A percentile compares a stretch with the other conserved stretches of the same genome.
These are phyloP conservation scores for Dasyurus viverrinus DNA, from an alignment of 2,113 vertebrate genomes.

Conservation along the genomic window DNA sequence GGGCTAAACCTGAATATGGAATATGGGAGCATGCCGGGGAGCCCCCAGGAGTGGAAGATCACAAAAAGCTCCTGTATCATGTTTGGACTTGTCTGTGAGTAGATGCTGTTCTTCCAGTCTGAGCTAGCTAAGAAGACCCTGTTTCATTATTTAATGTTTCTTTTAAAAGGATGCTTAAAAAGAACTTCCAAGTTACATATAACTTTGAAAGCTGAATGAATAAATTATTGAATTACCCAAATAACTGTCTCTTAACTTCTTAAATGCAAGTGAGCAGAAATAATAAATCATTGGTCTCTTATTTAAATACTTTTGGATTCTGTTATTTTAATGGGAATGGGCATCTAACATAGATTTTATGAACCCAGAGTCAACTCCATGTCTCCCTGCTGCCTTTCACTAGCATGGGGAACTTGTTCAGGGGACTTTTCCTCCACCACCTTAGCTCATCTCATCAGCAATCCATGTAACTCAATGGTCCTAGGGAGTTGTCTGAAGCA, in stretches of 20 bases:
- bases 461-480: background rate
- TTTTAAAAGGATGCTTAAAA: background rate
- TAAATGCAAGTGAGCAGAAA: slow-evolving; percentile 7
- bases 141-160: background rate
- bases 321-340: background rate
- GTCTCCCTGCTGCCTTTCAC: background rate
- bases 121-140: background rate
- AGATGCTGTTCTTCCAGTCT: background rate
- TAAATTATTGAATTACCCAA: slow-evolving; percentile 9
- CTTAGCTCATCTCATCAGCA: background rate
- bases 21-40: background rate
- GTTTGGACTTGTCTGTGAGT: background rate
- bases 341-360: background rate
- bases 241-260: background rate
- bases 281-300: slow-evolving; percentile 23
- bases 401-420: background rate
- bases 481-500: background rate
- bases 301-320: background rate
- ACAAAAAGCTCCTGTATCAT: background rate
- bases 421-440: background rate
- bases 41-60: background rate
- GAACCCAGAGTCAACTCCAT: background rate
- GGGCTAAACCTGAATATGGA: background rate
- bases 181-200: background rate
- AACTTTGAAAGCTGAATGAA: background rate